Conservation (phyloP, 2,797 vertebrate species). For the Pseudomugil gertrudae region DNA sequence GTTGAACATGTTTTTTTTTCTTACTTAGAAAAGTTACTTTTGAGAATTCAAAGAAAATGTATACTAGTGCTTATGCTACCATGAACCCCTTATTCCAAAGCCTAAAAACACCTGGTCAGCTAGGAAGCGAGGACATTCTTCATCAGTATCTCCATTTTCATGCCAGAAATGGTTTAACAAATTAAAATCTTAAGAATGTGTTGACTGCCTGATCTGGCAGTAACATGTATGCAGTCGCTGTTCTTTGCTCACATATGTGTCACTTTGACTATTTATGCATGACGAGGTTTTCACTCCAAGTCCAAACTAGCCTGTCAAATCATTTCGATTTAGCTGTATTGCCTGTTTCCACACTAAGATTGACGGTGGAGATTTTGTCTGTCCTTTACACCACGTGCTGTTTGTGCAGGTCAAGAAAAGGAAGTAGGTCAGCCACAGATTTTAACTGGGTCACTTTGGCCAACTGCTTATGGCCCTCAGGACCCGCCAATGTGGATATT, state of each 20-base stretch:
- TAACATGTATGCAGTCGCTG: not conserved
- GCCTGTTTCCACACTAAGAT: slow-evolving; percentile 1
- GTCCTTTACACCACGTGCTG: slow-evolving; percentile 15
- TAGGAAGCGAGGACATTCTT: not conserved
- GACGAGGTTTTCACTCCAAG: too few species aligned
- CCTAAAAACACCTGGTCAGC: not conserved
- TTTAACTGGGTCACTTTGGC: slow-evolving; percentile 63
- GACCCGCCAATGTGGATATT: slow-evolving; percentile 39
- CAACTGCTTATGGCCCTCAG: slow-evolving; percentile 37
- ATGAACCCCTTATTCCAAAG: not conserved
- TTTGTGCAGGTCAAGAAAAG: slow-evolving; percentile 67
- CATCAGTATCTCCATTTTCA: not conserved
- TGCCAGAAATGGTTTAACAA: not conserved
- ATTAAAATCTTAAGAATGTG: not conserved
- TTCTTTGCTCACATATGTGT: not conserved
- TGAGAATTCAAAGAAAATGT: not conserved
- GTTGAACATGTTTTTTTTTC: not conserved
- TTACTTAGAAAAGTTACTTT: not conserved
- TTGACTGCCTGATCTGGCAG: not conserved
- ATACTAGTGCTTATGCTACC: too few species aligned
- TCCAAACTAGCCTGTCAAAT: too few species aligned
- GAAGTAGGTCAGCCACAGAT: slow-evolving; percentile 72
- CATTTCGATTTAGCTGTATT: too few species aligned
- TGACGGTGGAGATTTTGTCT: slow-evolving; percentile 18
- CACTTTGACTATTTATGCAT: slow-evolving; percentile 7